Base-by-base conservation (phyloP, 2,888 invertebrate genomes). In the Tholera decimalis region DNA sequence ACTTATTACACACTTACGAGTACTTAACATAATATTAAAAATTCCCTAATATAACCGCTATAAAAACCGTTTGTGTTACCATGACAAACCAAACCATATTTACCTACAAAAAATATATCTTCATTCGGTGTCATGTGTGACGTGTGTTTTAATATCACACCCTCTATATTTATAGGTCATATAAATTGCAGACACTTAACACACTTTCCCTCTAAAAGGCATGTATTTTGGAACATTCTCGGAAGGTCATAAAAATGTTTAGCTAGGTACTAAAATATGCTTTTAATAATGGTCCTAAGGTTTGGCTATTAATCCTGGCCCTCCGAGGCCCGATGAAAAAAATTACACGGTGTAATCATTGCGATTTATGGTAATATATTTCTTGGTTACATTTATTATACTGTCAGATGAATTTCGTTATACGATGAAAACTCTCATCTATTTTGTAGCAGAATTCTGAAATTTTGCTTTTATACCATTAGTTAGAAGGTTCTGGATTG, bases 241-340 rank as follows among this genome's bases (percentile, higher is more conserved):
- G 47, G 66, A 50, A 53, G 76, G 66, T 65, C 73, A 78, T 79
- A 80, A 80, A 74, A 80, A 77, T 77, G 73, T 79, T 80, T 76
- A 69, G 69, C 63, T 69, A 73, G 67, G 54, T 75, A 76, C 71
- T 76, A 81, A 83, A 83, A 83, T 77, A 82, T 83, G 73, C 64
- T 66, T 79, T 77, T 83, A 80, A 82, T 83, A 83, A 77, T 68
- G 70, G 70, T 64, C 61, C 68, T 59, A 64, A 50, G 62, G 68
- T 73, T 60, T 33, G 53, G 67, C 74, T 79, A 83, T 83, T 83
- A 83, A 83, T 83, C 55, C 70, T 65, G 60, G 62, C 50, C 66
- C 59, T 68, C 70, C 58, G 64, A 56, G 51, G 39, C 58, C 51
- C 65, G 77, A 77, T 77, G 77, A 82, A 79, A 82, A 79, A 82